These are phyloP conservation scores for Temnopleurus reevesii DNA, from an alignment of 53 echinoderm and acorn worm species.

Conservation along the genomic window DNA sequence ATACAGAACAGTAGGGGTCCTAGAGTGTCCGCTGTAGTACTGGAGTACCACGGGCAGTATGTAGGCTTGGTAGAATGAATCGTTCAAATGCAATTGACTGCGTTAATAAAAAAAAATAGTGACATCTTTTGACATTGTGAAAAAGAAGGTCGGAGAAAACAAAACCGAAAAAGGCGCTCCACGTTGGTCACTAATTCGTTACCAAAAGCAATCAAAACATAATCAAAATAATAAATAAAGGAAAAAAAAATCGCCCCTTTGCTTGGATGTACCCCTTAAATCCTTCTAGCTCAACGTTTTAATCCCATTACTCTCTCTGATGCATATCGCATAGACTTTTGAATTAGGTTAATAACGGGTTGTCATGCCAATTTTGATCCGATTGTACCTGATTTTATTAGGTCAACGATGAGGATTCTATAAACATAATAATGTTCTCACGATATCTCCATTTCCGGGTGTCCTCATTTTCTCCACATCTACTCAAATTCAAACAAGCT, in stretches of 20 bases:
- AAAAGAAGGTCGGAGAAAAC: too few species aligned
- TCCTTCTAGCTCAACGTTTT: slow-evolving; percentile 1
- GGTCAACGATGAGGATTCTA: slow-evolving; percentile 25
- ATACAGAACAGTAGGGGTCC: too few species aligned
- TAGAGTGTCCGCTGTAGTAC: too few species aligned
- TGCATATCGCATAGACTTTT: slow-evolving; percentile 17
- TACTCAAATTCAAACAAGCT: slow-evolving; percentile 4
- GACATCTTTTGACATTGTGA: too few species aligned
- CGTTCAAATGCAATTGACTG: too few species aligned
- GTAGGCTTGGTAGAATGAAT: too few species aligned
- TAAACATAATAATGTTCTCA: slow-evolving; percentile 42
- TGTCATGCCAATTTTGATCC: slow-evolving; percentile 38
- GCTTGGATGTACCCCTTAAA: neutral
- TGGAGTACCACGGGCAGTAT: too few species aligned
- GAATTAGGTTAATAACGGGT: slow-evolving; percentile 53
- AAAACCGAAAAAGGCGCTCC: too few species aligned
- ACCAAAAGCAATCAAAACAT: neutral
- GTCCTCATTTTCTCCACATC: slow-evolving; percentile 1
- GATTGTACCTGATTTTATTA: slow-evolving; percentile 44
- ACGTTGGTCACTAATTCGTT: too few species aligned
- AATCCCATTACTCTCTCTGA: slow-evolving; percentile 1
- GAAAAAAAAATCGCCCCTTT: too few species aligned
- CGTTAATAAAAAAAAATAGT: too few species aligned
- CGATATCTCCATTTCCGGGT: slow-evolving; percentile 27
- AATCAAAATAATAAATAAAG: too few species aligned